Evolutionary conservation across 2,113 vertebrate species (phyloP).

Genomic region (Cairina moschata): DNA sequence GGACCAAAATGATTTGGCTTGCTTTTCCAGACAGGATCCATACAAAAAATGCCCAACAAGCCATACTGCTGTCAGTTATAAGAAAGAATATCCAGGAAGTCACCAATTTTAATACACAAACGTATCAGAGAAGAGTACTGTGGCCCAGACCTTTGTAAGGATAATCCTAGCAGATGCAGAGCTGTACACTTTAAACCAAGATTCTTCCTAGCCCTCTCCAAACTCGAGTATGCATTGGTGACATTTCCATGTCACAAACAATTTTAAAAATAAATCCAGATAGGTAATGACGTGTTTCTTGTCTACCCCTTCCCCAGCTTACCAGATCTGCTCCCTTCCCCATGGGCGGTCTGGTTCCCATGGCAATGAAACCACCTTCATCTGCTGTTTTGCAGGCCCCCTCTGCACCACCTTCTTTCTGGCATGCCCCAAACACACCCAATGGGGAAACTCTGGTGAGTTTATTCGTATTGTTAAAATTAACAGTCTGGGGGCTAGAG

Average conservation of each 20-base stretch:
- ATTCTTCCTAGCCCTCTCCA: neutral
- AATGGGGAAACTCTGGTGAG: constrained; percentile 30
- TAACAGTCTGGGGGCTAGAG: constrained; percentile 56
- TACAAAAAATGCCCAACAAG: neutral
- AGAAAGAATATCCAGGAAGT: fast-evolving
- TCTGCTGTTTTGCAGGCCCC: constrained; percentile 67
- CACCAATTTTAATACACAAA: neutral
- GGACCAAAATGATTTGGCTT: neutral
- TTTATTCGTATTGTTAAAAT: constrained; percentile 54
- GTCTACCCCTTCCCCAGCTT: constrained; percentile 17
- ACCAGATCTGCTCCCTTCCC: constrained; percentile 49
- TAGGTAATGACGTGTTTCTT: neutral
- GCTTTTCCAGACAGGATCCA: neutral
- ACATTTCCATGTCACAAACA: neutral
- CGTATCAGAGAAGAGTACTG: neutral
- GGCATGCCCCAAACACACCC: constrained; percentile 38
- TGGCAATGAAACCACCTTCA: constrained; percentile 69
- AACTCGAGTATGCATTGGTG: fast-evolving
- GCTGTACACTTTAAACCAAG: neutral
- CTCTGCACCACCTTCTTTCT: constrained; percentile 56
- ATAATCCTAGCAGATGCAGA: neutral
- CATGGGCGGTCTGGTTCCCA: constrained; percentile 60
- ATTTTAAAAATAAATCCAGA: neutral
- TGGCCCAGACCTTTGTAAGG: neutral
- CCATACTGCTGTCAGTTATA: neutral